Conservation (phyloP, 2,113 vertebrate species). For the Aepyceros melampus region DNA sequence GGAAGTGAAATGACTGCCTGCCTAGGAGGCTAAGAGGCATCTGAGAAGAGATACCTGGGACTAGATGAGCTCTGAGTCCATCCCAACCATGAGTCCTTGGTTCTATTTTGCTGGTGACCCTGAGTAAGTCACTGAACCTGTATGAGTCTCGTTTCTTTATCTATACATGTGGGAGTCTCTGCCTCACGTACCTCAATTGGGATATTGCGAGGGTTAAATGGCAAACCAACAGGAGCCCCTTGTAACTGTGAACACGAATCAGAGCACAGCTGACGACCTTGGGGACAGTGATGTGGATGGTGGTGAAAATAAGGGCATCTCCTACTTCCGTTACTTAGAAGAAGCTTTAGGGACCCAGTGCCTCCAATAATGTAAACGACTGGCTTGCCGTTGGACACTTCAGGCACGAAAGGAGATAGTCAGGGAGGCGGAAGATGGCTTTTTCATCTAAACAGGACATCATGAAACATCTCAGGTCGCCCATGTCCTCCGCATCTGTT, state of each 20-base stretch:
- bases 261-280: background rate
- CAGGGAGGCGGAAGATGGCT: accelerated
- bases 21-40: background rate
- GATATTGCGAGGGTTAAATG: background rate
- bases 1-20: too few species aligned
- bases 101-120: background rate
- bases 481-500: background rate
- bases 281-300: accelerated
- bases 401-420: background rate
- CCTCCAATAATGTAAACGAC: background rate
- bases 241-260: background rate
- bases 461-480: background rate
- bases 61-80: background rate
- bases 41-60: background rate
- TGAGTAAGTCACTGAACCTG: background rate
- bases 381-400: background rate
- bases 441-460: background rate
- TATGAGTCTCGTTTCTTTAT: background rate
- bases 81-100: background rate
- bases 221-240: background rate
- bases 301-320: accelerated
- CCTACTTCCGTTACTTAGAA: background rate
- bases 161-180: background rate
- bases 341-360: background rate
- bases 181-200: accelerated